Conservation (phyloP, 2,797 vertebrate species). For the Epinephelus malabaricus region DNA sequence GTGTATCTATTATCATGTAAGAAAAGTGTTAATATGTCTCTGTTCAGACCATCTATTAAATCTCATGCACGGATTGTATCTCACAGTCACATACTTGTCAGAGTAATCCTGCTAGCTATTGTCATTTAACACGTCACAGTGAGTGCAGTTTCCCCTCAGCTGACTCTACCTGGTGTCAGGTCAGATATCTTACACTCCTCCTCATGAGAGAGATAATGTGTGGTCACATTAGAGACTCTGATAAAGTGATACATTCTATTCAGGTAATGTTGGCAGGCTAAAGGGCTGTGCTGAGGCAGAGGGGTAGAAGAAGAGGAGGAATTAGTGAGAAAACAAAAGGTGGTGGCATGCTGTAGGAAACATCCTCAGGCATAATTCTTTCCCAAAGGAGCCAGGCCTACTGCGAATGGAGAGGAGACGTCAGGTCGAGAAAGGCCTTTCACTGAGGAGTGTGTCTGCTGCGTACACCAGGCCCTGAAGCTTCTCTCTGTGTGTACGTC, state of each 20-base stretch:
- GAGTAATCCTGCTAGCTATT: not conserved
- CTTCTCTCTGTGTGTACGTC: not conserved
- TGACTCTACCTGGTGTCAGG: constrained; percentile 46
- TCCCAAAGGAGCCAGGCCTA: constrained; percentile 38
- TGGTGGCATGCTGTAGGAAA: constrained; percentile 36
- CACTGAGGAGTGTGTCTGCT: constrained; percentile 28
- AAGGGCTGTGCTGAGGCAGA: constrained; percentile 4
- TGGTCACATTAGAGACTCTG: constrained; percentile 18
- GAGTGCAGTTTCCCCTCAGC: constrained; percentile 24
- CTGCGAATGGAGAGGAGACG: constrained; percentile 36
- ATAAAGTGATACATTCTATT: not conserved
- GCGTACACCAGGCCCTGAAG: constrained; percentile 41
- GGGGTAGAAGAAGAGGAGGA: constrained; percentile 1
- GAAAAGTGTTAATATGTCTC: no score
- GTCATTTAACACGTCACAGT: not conserved
- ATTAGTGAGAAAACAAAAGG: constrained; percentile 39
- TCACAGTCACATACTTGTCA: not conserved
- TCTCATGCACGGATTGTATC: not conserved
- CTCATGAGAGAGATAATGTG: constrained; percentile 21
- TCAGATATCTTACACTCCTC: constrained; percentile 20
- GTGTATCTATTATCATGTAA: no score
- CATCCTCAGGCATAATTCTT: constrained; percentile 29
- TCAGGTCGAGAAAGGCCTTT: constrained; percentile 50
- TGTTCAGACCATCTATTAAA: not conserved
- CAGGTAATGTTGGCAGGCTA: not conserved